phyloP scores from a whole-genome alignment of 23 tunicate genomes.

The Ascidia mentula region DNA sequence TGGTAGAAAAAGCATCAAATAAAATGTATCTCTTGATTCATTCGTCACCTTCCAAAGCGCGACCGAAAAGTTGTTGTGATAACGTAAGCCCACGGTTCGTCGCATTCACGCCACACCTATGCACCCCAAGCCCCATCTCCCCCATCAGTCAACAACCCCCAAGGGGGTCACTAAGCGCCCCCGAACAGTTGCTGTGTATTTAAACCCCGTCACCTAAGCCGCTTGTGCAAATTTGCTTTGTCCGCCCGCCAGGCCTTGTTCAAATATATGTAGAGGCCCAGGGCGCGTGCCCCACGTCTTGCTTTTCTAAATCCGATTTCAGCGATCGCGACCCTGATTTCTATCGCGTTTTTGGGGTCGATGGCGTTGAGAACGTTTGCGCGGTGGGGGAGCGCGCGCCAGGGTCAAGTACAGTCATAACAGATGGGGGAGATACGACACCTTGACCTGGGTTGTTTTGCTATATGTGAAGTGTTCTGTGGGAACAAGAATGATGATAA shows the following conservation, averaged over 20 bases:
- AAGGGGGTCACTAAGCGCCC: background rate
- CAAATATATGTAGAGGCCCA: background rate
- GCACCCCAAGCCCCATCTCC: background rate
- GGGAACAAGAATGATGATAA: too few species aligned
- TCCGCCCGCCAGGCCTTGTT: background rate
- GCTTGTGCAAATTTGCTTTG: slow-evolving; percentile 1
- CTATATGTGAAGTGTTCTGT: too few species aligned
- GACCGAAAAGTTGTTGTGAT: background rate
- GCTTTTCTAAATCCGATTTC: background rate
- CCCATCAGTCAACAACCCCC: slow-evolving; percentile 8
- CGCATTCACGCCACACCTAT: background rate
- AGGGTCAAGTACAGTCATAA: slow-evolving; percentile 7
- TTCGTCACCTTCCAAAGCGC: too few species aligned
- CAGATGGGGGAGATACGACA: background rate
- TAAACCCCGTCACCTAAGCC: background rate
- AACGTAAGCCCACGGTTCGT: background rate
- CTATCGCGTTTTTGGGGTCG: slow-evolving; percentile 6
- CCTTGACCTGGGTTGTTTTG: background rate
- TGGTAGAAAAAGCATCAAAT: too few species aligned
- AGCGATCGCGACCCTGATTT: background rate
- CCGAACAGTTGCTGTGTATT: slow-evolving; percentile 8
- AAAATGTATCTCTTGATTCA: too few species aligned
- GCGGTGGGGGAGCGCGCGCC: background rate
- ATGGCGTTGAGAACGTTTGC: background rate
- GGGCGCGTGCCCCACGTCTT: background rate